Conservation (phyloP, 2,888 invertebrate species). For the Cataglyphis rosenhaueri region DNA sequence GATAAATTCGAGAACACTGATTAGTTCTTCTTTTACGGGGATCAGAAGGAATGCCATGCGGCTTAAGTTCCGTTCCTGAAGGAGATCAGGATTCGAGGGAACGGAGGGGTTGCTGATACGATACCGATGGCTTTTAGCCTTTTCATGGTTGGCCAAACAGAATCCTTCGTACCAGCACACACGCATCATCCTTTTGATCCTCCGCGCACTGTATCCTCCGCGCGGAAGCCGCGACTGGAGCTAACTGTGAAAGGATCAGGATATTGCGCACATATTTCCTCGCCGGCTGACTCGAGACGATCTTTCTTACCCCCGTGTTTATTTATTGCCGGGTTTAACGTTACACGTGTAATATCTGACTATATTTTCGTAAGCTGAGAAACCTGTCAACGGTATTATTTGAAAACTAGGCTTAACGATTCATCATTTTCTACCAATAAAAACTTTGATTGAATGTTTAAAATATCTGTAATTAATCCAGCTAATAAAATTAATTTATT, state of each 20-base stretch:
- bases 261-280: slow-evolving; percentile 76
- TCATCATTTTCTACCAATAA: background rate
- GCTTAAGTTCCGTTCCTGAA: slow-evolving; percentile 68
- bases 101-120: slow-evolving; percentile 69
- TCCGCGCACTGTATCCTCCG: slow-evolving; percentile 52
- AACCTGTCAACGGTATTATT: background rate
- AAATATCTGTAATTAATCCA: background rate
- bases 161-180: slow-evolving; percentile 69
- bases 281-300: slow-evolving; percentile 35
- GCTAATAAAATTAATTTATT: background rate
- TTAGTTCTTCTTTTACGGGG: slow-evolving; percentile 69
- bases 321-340: slow-evolving; percentile 64
- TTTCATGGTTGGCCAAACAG: slow-evolving; percentile 79
- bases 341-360: slow-evolving; percentile 59
- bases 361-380: slow-evolving; percentile 34
- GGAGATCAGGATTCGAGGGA: slow-evolving; percentile 64
- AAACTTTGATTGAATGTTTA: background rate
- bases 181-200: slow-evolving; percentile 74
- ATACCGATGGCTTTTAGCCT: slow-evolving; percentile 80
- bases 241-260: slow-evolving; percentile 63
- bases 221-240: slow-evolving; percentile 40
- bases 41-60: slow-evolving; percentile 72
- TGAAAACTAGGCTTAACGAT: slow-evolving; percentile 1
- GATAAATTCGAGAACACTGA: slow-evolving; percentile 63
- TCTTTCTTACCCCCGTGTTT: slow-evolving; percentile 60